A percentile compares a stretch with the other conserved stretches of the same genome.
Evolutionary conservation across 1,140 invertebrate genomes (phyloP).

Genomic region (Drosophila takahashii): DNA sequence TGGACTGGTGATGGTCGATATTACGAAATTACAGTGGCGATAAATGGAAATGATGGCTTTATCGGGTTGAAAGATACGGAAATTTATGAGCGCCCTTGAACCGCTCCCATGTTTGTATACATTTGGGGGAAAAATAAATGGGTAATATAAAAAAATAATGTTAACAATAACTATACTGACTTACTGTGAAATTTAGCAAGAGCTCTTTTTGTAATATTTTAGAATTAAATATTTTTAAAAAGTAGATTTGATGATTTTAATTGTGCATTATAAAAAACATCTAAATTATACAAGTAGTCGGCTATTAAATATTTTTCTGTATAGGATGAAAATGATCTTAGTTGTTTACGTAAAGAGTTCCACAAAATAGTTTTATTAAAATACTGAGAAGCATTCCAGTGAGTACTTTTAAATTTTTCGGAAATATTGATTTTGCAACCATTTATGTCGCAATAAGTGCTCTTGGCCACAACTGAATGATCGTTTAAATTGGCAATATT

Average conservation of each 20-base stretch:
- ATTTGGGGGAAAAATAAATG: not conserved
- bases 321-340: not conserved
- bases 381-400: not conserved
- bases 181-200: too few relatives aligned
- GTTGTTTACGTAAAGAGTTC: not conserved
- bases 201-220: too few relatives aligned
- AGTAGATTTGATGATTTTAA: too few relatives aligned
- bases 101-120: not conserved
- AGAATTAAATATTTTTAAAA: too few relatives aligned
- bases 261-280: too few relatives aligned
- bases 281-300: too few relatives aligned
- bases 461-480: constrained; percentile 9
- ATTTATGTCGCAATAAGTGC: not conserved
- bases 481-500: constrained; percentile 34
- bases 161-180: not conserved
- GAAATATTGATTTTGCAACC: not conserved
- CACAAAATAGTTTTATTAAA: too few relatives aligned
- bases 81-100: constrained; percentile 22
- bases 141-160: not conserved
- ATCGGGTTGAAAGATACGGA: constrained; percentile 10
- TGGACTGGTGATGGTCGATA: constrained; percentile 35
- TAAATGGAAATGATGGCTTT: constrained; percentile 54
- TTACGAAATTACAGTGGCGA: constrained; percentile 45
- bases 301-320: not conserved
- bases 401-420: not conserved